Evolutionary conservation across 2,113 vertebrate species (phyloP), one percentile per base, ranked within the genome.

Genomic region (Rhabdomys dilectus): DNA sequence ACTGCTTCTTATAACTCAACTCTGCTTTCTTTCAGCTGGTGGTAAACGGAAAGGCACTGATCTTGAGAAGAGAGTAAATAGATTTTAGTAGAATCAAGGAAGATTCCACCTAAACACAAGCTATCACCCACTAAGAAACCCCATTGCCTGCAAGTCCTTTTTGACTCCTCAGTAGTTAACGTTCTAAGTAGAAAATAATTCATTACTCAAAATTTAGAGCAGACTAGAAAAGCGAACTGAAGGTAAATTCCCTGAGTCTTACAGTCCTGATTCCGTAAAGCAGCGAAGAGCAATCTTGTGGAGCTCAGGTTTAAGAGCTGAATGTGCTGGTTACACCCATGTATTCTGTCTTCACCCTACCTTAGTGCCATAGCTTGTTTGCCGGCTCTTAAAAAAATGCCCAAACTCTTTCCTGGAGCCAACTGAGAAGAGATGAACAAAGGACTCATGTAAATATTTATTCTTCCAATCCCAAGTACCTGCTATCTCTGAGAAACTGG

Each of bases 151-250:
- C 53, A 62, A 91, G 64, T 78, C 73, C 91, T 92, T 36, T 3
- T 3, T 45, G 77, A 24, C 16, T n/a, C 92, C 87, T 94, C 88
- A 53, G 66, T 45, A 76, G 89, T 92, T 91, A 88, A 96, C 91
- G 87, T 93, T 97, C 77, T 86, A 95, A 62, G 89, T 48, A 91
- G 89, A 77, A 96, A 96, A 96, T 80, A 72, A 48, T 93, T 97
- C 87, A 89, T 94, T 78, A 51, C 77, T 93, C 56, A 94, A 89
- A 95, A 96, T 89, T 89, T 70, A 91, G 93, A 96, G 92, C 87
- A 96, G 93, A 62, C 31, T 22, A 80, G 89, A 89, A 95, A 96
- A 96, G 75, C 36, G 82, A 77, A 93, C 73, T 4, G 93, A 88
- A 93, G 93, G 84, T 87, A 92, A 94, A 94, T 70, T 92, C 86